These are phyloP conservation scores for Tryphoninae sp. DNA, from an alignment of 2,888 invertebrate genomes.

Conservation along the genomic window DNA sequence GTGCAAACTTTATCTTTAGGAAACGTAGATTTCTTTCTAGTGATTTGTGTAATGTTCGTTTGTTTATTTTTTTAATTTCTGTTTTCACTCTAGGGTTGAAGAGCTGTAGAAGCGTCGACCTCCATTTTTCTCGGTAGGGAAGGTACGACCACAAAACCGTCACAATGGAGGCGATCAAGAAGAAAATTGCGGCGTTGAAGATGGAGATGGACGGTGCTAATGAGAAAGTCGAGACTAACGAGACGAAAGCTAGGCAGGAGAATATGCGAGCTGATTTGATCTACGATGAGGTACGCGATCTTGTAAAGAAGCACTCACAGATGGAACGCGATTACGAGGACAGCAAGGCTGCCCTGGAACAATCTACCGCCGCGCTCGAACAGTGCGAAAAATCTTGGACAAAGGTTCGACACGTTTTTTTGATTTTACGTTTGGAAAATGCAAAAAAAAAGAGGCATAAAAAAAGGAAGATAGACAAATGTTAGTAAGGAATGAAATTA, in stretches of 20 bases:
- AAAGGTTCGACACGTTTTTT: conserved; percentile 83
- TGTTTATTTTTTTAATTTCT: conserved; percentile 17
- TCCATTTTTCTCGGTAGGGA: conserved; percentile 52
- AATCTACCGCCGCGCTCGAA: conserved; percentile 95
- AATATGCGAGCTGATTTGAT: conserved; percentile 82
- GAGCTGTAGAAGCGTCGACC: conserved; percentile 50
- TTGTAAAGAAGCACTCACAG: conserved; percentile 97
- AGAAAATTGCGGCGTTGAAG: conserved; percentile 89
- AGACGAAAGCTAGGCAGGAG: conserved; percentile 84
- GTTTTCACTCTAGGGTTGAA: conserved; percentile 47
- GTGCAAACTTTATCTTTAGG: too few relatives aligned
- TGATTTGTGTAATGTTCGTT: not conserved
- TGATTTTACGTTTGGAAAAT: not conserved
- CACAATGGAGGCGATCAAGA: conserved; percentile 89
- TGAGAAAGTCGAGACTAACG: conserved; percentile 86
- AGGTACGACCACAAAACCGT: conserved; percentile 52
- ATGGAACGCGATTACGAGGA: conserved; percentile 95
- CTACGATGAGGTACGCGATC: conserved; percentile 95
- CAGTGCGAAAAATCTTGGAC: conserved; percentile 95
- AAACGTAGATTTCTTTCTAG: too few relatives aligned
- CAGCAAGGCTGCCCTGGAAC: conserved; percentile 93
- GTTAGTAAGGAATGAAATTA: conserved; percentile 22
- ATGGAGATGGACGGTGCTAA: conserved; percentile 88
- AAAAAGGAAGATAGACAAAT: conserved; percentile 9
- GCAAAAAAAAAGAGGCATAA: not conserved